Conservation (phyloP, 1,140 invertebrate species). For the Anastrepha ludens region DNA sequence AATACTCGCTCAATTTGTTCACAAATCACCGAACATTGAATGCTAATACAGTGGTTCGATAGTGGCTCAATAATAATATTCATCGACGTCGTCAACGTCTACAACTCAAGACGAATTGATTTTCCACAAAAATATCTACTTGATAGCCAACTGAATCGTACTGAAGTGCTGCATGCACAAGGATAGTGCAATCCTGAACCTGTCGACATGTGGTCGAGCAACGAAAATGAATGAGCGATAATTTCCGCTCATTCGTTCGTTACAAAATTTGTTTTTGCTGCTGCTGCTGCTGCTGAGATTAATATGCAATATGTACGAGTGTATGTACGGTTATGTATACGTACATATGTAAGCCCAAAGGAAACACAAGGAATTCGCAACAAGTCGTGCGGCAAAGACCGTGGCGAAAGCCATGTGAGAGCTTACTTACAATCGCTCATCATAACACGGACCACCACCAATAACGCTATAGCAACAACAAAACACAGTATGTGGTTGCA, state of each 20-base stretch:
- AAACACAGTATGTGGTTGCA: too few species aligned
- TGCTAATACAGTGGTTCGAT: neutral
- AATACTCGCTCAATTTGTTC: neutral
- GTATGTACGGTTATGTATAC: neutral
- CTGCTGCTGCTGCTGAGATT: neutral
- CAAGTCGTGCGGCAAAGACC: conserved; percentile 37
- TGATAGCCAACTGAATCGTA: conserved; percentile 8
- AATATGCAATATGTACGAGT: neutral
- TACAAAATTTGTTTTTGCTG: conserved; percentile 6
- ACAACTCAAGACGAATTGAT: conserved; percentile 23
- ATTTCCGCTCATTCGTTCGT: conserved; percentile 35
- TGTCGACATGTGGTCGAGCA: conserved; percentile 24
- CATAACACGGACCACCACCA: too few species aligned
- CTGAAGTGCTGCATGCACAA: neutral
- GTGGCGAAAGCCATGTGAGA: conserved; percentile 9
- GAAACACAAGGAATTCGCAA: conserved; percentile 23
- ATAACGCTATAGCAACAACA: too few species aligned
- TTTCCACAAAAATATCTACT: conserved; percentile 44
- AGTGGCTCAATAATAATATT: neutral
- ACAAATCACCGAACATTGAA: conserved; percentile 12
- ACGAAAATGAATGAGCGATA: conserved; percentile 34
- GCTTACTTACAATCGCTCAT: neutral
- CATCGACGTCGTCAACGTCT: neutral
- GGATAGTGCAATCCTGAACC: conserved; percentile 19
- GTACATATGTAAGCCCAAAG: neutral